Evolutionary conservation across 2,113 vertebrate species (phyloP).

Genomic region (Egretta garzetta): DNA sequence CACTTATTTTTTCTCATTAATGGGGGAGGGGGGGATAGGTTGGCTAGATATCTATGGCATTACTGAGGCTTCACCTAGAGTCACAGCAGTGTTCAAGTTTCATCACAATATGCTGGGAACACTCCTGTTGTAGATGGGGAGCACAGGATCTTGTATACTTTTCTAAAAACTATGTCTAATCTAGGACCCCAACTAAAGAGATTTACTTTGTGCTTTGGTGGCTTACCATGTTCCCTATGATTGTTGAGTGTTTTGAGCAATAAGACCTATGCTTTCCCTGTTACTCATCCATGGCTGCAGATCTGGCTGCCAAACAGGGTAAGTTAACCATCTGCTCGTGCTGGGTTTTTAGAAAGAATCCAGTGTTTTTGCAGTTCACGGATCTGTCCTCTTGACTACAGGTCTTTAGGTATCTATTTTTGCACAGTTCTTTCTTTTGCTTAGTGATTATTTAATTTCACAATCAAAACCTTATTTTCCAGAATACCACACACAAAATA

Average conservation of each 20-base stretch:
- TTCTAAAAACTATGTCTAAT: neutral
- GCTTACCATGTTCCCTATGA: neutral
- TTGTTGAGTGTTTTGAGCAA: neutral
- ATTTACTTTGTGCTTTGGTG: neutral
- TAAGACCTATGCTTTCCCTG: neutral
- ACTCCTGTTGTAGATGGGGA: neutral
- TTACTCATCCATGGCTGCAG: neutral
- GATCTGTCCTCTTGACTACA: neutral
- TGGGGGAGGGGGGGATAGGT: fast-evolving
- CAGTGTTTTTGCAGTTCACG: neutral
- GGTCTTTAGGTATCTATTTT: neutral
- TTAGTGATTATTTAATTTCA: neutral
- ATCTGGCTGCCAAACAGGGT: neutral
- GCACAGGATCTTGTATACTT: fast-evolving
- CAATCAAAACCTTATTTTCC: neutral
- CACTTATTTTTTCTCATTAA: neutral
- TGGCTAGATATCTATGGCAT: neutral
- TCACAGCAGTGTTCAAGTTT: neutral
- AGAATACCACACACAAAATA: neutral
- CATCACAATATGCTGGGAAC: neutral
- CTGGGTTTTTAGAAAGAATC: neutral
- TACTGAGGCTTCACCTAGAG: neutral
- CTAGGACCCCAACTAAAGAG: neutral
- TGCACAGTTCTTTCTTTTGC: neutral
- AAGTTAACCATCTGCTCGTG: neutral